Evolutionary conservation across 2,888 invertebrate species (phyloP), one percentile per base, ranked within the genome.

Genomic region (Diadromus collaris): DNA sequence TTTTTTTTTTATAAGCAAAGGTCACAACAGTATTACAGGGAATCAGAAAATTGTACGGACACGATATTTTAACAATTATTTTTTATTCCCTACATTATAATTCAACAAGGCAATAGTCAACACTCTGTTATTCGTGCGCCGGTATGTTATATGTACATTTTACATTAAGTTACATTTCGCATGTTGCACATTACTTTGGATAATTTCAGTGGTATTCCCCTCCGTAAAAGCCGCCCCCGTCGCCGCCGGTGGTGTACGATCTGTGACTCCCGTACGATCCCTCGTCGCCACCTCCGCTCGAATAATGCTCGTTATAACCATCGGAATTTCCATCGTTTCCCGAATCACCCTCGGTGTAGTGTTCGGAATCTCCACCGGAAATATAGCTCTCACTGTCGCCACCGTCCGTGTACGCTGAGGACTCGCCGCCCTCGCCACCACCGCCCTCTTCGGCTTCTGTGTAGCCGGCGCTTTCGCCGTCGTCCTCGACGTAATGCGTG

Each of bases 311-410:
- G 60, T 81, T 83, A 69, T 85, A 84, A 58, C 83, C 85, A 65
- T 79, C 84, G 38, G 82, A 85, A 79, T 83, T 81, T 58, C 82
- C 82, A 73, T 89, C 87, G 84, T 85, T 86, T 74, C 86, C 84
- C 41, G 82, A 80, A 41, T 79, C 86, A 46, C 82, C 84, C 70
- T 82, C 83, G 76, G 73, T 81, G 65, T 85, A 84, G 65, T 82
- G 84, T 21, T 69, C 82, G 27, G 83, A 82, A 44, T 86, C 86
- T 29, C 81, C 83, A 7, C 84, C 88, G 7, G 83, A 76, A n/a
- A 83, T 84, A 72, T 88, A 88, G 73, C 83, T 83, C 69, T 85
- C 86, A 54, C 80, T 82, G 69, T 85, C 84, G 65, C 81, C 85
- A 48, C 81, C 76, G 73, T 78, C 77, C 64, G 75, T 56, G 60